These are phyloP conservation scores for Apodemus sylvaticus DNA, from an alignment of 2,113 vertebrate genomes.

Conservation along the genomic window DNA sequence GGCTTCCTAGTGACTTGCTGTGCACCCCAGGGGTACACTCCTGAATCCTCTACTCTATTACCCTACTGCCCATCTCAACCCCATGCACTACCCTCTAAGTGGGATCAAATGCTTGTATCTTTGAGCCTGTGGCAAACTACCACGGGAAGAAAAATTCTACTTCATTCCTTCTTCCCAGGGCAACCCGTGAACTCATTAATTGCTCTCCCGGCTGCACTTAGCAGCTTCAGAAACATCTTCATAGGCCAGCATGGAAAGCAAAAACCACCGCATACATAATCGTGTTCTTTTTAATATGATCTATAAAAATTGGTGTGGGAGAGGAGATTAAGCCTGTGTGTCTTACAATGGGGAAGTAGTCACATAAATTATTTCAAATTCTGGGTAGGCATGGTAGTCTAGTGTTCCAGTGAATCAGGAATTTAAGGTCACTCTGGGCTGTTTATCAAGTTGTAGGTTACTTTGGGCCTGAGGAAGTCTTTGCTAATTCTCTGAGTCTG, in stretches of 20 bases:
- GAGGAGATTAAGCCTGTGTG: background rate
- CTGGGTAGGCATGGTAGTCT: background rate
- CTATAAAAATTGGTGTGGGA: background rate
- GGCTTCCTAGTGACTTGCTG: background rate
- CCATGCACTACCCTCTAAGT: background rate
- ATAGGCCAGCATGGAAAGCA: background rate
- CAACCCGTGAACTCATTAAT: background rate
- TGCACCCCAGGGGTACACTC: background rate
- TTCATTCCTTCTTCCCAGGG: background rate
- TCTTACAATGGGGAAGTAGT: background rate
- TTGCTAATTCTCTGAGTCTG: background rate
- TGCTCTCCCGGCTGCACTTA: background rate
- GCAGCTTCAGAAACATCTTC: background rate
- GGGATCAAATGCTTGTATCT: background rate
- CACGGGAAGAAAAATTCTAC: background rate
- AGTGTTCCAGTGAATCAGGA: background rate
- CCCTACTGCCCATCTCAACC: background rate
- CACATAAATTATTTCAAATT: background rate
- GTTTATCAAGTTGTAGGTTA: background rate
- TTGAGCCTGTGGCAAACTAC: background rate
- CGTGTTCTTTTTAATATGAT: background rate
- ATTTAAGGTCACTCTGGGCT: background rate
- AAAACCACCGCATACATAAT: background rate
- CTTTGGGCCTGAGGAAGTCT: background rate
- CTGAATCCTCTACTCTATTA: constrained; percentile 5